Percentiles rank a stretch among this genome's conserved stretches.
Evolutionary conservation across 2,797 vertebrate genomes (phyloP).

Genomic region (Podargus strigoides): DNA sequence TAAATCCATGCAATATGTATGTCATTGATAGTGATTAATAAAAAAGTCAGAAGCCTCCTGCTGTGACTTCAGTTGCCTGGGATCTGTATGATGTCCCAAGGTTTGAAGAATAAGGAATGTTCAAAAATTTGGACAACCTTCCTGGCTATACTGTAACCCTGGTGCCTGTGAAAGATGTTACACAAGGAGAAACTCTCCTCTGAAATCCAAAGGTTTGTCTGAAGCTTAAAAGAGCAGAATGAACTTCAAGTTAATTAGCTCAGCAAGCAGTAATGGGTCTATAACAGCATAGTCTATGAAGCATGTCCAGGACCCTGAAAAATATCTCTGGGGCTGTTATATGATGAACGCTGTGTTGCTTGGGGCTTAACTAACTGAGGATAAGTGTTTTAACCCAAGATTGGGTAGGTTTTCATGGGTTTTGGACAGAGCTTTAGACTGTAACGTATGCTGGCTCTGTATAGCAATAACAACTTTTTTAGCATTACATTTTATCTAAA

Average conservation of each 20-base stretch:
- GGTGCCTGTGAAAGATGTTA: neutral
- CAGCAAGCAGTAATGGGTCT: neutral
- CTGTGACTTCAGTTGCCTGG: neutral
- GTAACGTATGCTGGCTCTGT: neutral
- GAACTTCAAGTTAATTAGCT: neutral
- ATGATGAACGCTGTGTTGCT: neutral
- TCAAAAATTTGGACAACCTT: neutral
- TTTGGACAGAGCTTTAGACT: neutral
- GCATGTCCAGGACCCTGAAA: neutral
- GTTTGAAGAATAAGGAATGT: neutral
- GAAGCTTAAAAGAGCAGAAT: neutral
- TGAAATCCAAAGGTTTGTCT: neutral
- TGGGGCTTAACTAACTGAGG: neutral
- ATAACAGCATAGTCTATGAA: neutral
- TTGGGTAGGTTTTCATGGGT: neutral
- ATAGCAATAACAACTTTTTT: neutral
- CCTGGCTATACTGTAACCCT: rapidly evolving
- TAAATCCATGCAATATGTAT: neutral
- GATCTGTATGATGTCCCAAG: neutral
- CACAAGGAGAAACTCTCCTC: neutral
- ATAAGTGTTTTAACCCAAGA: neutral
- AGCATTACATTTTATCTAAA: neutral
- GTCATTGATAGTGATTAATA: neutral
- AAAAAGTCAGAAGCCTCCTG: neutral
- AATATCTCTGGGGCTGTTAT: neutral